Conservation (phyloP, 2,797 vertebrate genomes). For the Nasua narica region DNA sequence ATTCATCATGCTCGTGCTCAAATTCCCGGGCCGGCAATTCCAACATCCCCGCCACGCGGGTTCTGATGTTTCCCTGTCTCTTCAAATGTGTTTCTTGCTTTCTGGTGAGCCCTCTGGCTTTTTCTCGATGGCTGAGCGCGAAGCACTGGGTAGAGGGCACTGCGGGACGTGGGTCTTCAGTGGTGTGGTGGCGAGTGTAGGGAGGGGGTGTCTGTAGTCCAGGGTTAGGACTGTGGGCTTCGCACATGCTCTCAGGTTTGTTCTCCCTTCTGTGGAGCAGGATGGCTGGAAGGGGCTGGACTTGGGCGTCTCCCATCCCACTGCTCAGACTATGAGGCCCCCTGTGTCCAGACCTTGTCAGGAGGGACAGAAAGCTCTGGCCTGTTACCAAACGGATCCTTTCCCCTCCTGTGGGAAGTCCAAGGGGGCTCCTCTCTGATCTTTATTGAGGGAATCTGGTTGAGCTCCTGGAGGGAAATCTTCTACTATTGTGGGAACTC, state of each 20-base stretch:
- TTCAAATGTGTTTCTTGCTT: not conserved
- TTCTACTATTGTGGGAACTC: not conserved
- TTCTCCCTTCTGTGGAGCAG: not conserved
- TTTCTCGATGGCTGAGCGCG: not conserved
- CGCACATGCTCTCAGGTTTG: fast-evolving
- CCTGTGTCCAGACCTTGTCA: not conserved
- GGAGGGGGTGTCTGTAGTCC: not conserved
- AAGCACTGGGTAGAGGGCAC: no score
- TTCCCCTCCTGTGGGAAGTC: not conserved
- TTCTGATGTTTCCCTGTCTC: not conserved
- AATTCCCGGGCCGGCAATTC: not conserved
- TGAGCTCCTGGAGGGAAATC: not conserved
- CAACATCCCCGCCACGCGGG: no score
- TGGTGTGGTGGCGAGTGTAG: not conserved
- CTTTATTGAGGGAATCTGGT: not conserved
- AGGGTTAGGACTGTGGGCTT: not conserved
- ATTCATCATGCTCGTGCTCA: not conserved
- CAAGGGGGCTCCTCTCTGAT: not conserved
- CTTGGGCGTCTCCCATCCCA: no score
- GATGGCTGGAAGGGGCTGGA: not conserved
- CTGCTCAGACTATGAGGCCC: not conserved
- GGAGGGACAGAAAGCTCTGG: not conserved
- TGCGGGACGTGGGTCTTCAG: not conserved
- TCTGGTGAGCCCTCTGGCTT: not conserved
- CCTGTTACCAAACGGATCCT: not conserved